Percentiles rank a stretch among this genome's conserved stretches.
Conservation (phyloP, 37 sponge, comb jelly and placozoan genomes). For the Petrosia ficiformis region DNA sequence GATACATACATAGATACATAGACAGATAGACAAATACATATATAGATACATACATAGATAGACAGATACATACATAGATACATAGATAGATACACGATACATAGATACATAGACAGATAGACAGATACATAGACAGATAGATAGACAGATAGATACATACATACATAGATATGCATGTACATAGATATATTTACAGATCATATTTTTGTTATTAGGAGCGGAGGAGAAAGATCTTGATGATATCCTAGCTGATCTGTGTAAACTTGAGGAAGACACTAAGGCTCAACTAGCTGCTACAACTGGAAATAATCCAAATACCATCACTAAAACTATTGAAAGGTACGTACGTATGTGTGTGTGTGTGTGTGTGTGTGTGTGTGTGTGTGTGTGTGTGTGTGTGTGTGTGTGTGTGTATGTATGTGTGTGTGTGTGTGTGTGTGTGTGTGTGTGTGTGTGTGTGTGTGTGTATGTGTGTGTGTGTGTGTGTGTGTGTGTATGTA, state of each 20-base stretch:
- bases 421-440: no score
- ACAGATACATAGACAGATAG: background rate
- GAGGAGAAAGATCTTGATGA: constrained; percentile 68
- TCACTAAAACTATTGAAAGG: background rate
- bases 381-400: no score
- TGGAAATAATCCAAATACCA: background rate
- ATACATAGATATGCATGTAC: constrained; percentile 7
- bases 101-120: constrained; percentile 5
- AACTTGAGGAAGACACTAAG: constrained; percentile 67
- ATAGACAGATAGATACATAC: background rate
- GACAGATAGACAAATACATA: background rate
- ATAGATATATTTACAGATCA: background rate
- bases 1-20: background rate
- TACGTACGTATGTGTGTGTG: no score
- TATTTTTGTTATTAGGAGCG: constrained; percentile 39
- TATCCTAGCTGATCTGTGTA: constrained; percentile 60
- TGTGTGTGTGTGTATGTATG: no score
- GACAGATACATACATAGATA: background rate
- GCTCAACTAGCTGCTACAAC: constrained; percentile 36
- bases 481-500: no score
- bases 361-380: no score
- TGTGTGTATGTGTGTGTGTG: no score
- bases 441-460: no score
- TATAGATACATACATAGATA: background rate
- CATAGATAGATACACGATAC: background rate